These are phyloP conservation scores for Eupelmus urozonus DNA, from an alignment of 2,888 invertebrate genomes.

Conservation along the genomic window DNA sequence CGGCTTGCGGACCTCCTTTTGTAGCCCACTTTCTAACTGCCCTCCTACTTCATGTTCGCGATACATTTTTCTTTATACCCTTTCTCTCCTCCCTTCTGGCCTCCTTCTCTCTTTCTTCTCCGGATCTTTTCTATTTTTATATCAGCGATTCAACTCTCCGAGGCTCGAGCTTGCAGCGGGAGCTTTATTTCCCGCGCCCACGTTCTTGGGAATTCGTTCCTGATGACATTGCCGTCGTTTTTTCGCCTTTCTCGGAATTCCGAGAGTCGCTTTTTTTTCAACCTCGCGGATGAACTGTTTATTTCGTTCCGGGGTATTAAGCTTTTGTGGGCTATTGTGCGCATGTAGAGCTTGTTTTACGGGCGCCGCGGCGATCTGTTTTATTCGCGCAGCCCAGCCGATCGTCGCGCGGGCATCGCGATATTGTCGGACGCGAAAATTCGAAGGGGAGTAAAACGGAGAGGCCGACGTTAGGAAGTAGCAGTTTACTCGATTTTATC, in stretches of 20 bases:
- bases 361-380: too few relatives aligned
- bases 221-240: too few relatives aligned
- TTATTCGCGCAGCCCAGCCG: constrained; percentile 56
- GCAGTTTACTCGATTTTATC: too few relatives aligned
- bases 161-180: too few relatives aligned
- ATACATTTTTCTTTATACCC: constrained; percentile 9
- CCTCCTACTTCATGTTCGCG: constrained; percentile 7
- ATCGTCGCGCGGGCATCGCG: constrained; percentile 56
- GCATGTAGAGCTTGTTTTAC: too few relatives aligned
- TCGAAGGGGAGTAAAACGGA: constrained; percentile 40
- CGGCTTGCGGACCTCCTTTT: background rate
- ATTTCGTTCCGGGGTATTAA: background rate
- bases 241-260: background rate
- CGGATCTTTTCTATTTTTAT: constrained; percentile 17
- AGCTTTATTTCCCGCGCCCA: too few relatives aligned
- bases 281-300: background rate
- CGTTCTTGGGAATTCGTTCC: too few relatives aligned
- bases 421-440: too few relatives aligned
- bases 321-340: too few relatives aligned
- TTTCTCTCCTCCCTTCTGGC: background rate
- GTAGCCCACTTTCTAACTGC: background rate
- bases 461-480: too few relatives aligned
- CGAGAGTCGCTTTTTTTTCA: background rate
- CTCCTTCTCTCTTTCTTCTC: too few relatives aligned
- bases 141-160: background rate